Base-by-base conservation (phyloP, 1,140 invertebrate genomes). In the Diorhabda sublineata region DNA sequence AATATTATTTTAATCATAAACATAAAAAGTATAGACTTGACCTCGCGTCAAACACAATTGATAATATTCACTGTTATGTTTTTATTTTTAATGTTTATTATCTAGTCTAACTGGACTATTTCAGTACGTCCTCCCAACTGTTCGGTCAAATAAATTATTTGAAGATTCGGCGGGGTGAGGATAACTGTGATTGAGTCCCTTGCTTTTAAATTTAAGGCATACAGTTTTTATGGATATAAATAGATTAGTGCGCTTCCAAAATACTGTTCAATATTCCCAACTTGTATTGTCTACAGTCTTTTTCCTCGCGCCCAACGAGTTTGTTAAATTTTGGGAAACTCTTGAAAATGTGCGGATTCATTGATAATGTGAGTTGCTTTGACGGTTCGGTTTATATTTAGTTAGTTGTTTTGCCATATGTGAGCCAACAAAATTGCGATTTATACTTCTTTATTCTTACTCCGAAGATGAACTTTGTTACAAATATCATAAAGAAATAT, bases 171-270 rank as follows among this genome's bases (percentile, higher is more conserved):
- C 47, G 47, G 47, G 47, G 47, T 52, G 47, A 52, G 47, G 47
- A 52, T 52, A 52, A 52, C 47, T 52, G 47, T n/a, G 47, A 52
- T 52, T 52, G 47, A 52, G 47, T 52, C 47, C 47, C 47, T 52
- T 52, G 47, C 47, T 52, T 52, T 52, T 52, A 52, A 52, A 52
- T 52, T 52, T 52, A 52, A 52, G 47, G 47, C 47, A 52, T 52
- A 52, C 47, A 52, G 47, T 52, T 52, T 52, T 52, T 52, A 52
- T 52, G 47, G 6, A 52, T 52, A 52, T 52, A 52, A 52, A 52
- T 52, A 52, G n/a, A 6, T 52, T 52, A 52, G 47, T 52, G 26
- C 47, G 47, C 47, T 52, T 52, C 47, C 47, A 52, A 52, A 26
- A 52, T 52, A 52, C 47, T 52, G n/a, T 4, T 52, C 47, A 52